These are phyloP conservation scores for Creontiades dilutus DNA, from an alignment of 2,888 invertebrate species.

Conservation along the genomic window DNA sequence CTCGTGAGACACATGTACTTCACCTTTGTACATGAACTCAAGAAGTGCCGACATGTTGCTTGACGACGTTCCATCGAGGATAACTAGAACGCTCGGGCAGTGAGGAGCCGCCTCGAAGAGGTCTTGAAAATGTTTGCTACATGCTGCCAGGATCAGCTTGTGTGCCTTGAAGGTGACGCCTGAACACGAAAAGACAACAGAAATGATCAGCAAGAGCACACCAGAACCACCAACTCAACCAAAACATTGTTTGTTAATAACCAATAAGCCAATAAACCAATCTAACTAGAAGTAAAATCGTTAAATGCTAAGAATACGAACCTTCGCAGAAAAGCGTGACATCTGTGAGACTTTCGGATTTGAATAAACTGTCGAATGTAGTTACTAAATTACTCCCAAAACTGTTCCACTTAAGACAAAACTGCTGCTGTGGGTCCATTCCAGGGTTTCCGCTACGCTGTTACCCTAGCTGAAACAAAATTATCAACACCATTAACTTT, in stretches of 20 bases:
- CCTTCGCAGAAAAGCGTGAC: constrained; percentile 96
- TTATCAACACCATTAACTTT: not conserved
- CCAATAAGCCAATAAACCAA: no score
- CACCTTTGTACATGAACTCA: constrained; percentile 96
- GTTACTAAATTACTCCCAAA: constrained; percentile 95
- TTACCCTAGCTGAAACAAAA: constrained; percentile 72
- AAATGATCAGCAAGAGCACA: no score
- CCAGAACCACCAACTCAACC: no score
- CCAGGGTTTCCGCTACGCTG: constrained; percentile 79
- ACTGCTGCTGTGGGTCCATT: constrained; percentile 95
- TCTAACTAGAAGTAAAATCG: no score
- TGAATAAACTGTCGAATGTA: constrained; percentile 94
- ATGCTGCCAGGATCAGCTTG: constrained; percentile 93
- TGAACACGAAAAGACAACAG: constrained; percentile 77
- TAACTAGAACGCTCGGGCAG: constrained; percentile 89
- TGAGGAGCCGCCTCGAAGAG: constrained; percentile 91
- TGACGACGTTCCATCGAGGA: constrained; percentile 92
- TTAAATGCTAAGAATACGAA: constrained; percentile 79
- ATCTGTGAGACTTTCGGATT: constrained; percentile 94
- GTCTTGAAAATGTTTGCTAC: constrained; percentile 95
- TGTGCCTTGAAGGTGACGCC: constrained; percentile 95
- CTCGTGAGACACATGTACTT: constrained; percentile 95
- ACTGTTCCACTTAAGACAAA: constrained; percentile 97
- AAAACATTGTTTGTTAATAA: no score
- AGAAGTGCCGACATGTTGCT: constrained; percentile 94